Evolutionary conservation across 2,797 vertebrate species (phyloP).

Genomic region (Lates japonicus): DNA sequence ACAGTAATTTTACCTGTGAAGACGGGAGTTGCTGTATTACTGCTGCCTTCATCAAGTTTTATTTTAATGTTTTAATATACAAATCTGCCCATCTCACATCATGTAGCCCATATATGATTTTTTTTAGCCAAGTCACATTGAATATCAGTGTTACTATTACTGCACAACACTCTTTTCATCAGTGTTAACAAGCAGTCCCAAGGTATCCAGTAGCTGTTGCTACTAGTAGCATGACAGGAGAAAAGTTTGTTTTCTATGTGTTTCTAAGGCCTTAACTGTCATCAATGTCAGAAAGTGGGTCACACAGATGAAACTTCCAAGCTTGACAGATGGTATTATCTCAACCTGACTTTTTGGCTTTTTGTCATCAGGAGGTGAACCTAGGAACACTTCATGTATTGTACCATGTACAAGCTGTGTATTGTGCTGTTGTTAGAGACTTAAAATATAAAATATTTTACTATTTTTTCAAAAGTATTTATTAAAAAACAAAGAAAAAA

Average conservation of each 20-base stretch:
- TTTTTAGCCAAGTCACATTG: neutral
- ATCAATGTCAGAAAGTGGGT: neutral
- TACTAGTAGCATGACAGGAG: neutral
- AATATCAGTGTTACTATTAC: neutral
- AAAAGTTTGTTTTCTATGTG: constrained; percentile 3
- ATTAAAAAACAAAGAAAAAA: no score
- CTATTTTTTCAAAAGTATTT: no score
- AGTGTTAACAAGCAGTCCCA: neutral
- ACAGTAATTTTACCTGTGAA: no score
- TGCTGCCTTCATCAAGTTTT: no score
- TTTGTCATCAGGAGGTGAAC: constrained; percentile 5
- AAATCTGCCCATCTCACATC: no score
- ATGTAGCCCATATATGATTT: no score
- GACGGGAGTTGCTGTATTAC: no score
- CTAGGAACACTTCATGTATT: neutral
- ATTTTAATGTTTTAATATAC: no score
- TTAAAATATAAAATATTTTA: no score
- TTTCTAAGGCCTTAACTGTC: neutral
- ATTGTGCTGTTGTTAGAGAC: no score
- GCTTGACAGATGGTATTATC: neutral
- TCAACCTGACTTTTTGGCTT: neutral
- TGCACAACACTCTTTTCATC: neutral
- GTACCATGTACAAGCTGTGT: no score
- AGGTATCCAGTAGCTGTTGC: neutral
- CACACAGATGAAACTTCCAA: neutral